A percentile compares a stretch with the other conserved stretches of the same genome.
These are phyloP conservation scores for Aleadryas rufinucha DNA, from an alignment of 2,113 vertebrate species.

Conservation along the genomic window DNA sequence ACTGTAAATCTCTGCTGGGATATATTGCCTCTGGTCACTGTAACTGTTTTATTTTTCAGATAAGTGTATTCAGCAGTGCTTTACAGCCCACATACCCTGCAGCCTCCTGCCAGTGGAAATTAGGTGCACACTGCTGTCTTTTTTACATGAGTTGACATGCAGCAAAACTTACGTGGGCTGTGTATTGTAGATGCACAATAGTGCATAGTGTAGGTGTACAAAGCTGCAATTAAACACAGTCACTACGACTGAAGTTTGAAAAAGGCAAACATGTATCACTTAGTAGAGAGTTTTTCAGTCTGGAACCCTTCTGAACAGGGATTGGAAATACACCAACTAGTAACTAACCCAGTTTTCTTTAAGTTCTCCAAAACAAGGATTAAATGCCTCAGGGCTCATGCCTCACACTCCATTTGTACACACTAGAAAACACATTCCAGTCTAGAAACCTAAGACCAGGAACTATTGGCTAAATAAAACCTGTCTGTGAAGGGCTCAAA, in stretches of 20 bases:
- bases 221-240: neutral
- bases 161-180: neutral
- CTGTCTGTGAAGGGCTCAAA: neutral
- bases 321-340: neutral
- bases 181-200: too few species aligned
- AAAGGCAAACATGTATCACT: neutral
- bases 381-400: neutral
- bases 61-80: neutral
- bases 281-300: neutral
- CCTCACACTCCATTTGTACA: neutral
- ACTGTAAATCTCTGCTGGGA: neutral
- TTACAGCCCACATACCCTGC: neutral
- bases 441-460: neutral
- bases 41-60: neutral
- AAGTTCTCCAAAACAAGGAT: neutral
- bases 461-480: neutral
- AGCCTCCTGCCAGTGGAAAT: neutral
- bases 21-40: neutral
- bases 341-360: neutral
- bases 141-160: neutral
- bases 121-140: neutral
- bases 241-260: neutral
- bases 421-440: neutral
- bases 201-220: neutral
- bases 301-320: neutral